phyloP scores from a whole-genome alignment of 2,797 vertebrate genomes.

The Pagetopsis macropterus region DNA sequence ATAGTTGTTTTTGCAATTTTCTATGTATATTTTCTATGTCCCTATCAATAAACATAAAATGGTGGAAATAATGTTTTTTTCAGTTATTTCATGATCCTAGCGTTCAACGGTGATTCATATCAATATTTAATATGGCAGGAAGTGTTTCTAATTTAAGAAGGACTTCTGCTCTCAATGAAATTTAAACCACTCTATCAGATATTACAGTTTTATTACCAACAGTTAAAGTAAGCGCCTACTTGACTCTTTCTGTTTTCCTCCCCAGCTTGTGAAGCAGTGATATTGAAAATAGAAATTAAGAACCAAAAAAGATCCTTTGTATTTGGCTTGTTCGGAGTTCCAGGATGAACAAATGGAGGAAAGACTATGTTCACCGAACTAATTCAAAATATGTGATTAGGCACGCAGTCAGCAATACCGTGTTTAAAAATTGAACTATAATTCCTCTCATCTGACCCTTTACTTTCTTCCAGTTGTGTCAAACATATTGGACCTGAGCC shows the following conservation, averaged over 20 bases:
- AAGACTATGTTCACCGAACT: slow-evolving; percentile 12
- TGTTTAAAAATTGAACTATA: slow-evolving; percentile 15
- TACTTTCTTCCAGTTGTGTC: slow-evolving; percentile 51
- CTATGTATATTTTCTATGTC: too few relatives aligned
- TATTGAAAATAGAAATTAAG: slow-evolving; percentile 24
- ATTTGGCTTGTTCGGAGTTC: background rate
- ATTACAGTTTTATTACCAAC: slow-evolving; percentile 28
- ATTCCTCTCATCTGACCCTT: slow-evolving; percentile 41
- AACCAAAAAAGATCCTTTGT: background rate
- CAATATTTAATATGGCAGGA: background rate
- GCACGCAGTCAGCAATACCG: slow-evolving; percentile 8
- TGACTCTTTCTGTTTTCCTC: slow-evolving; percentile 16
- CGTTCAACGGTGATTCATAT: slow-evolving; percentile 5
- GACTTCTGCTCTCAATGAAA: slow-evolving; percentile 28
- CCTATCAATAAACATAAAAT: too few relatives aligned
- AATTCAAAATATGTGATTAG: slow-evolving; percentile 6
- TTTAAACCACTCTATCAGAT: slow-evolving; percentile 19
- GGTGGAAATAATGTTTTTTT: slow-evolving; percentile 6
- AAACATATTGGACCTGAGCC: slow-evolving; percentile 44
- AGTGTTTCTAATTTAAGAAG: slow-evolving; percentile 12
- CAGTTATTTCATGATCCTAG: background rate
- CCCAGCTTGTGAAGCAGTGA: slow-evolving; percentile 5
- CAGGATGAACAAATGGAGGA: slow-evolving; percentile 9
- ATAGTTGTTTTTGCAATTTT: too few relatives aligned
- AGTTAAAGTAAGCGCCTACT: slow-evolving; percentile 31